phyloP scores from a whole-genome alignment of 2,113 vertebrate genomes.

The Stomatorhinus ivindoensis region DNA sequence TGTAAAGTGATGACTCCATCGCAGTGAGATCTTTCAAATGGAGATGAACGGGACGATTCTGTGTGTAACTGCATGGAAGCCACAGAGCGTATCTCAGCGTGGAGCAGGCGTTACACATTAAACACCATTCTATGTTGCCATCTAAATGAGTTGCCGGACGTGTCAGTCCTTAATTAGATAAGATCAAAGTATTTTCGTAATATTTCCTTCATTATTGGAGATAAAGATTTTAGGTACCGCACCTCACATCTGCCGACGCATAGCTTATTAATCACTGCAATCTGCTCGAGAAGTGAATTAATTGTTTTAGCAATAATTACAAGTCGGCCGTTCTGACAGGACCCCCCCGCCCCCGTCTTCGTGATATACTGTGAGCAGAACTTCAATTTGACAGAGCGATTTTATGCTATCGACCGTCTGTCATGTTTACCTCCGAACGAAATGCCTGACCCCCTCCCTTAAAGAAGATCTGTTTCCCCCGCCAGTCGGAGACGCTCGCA shows the following conservation, averaged over 20 bases:
- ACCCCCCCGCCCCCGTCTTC: neutral
- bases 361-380: neutral
- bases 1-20: neutral
- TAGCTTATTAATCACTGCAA: neutral
- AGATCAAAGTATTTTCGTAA: neutral
- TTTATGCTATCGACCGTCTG: neutral
- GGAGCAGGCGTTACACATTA: neutral
- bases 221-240: neutral
- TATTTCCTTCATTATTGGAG: neutral
- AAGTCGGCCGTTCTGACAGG: neutral
- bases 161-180: neutral
- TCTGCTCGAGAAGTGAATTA: neutral
- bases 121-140: neutral
- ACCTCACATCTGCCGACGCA: neutral
- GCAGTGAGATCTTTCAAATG: neutral
- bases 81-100: neutral
- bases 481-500: neutral
- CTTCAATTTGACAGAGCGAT: constrained; percentile 1
- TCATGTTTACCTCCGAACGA: neutral
- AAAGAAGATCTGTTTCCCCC: neutral
- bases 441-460: neutral
- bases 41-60: neutral
- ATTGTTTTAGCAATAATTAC: constrained; percentile 10
- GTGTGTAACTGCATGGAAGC: neutral
- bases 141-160: neutral